Evolutionary conservation across 2,888 invertebrate genomes (phyloP), one percentile per base, ranked within the genome.

Genomic region (Mimumesa dahlbomi): DNA sequence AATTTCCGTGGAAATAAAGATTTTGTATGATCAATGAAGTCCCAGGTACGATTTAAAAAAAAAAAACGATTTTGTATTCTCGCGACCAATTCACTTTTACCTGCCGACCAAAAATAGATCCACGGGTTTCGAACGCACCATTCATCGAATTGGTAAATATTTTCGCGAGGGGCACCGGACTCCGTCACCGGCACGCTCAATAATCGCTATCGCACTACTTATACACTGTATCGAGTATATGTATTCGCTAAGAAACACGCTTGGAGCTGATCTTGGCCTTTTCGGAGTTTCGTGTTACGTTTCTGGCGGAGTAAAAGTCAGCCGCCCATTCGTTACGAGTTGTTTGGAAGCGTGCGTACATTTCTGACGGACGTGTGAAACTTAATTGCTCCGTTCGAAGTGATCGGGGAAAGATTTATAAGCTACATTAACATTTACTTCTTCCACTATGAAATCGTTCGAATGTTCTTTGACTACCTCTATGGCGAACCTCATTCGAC

Each of bases 81-180:
- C 29, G 42, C 16, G 43, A 13, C 42, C n/a, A 48, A 29, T 16
- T 38, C 4, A 36, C 13, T 45, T 9, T 22, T 53, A 57, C 34
- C 42, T 48, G 46, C 31, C 13, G n/a, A 14, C 42, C 42, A 31
- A 49, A 68, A 66, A 68, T 49, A 68, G 48, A 66, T 22, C n/a
- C 36, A 16, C 52, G 18, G 43, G 21, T 52, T 66, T 22, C 22
- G 46, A n/a, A 9, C 22, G n/a, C 46, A 31, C 34, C 21, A 9
- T 14, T 11, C 36, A 22, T 18, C 18, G 29, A 58, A 52, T 65
- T 21, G 42, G 40, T 59, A 67, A 73, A 76, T 73, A 73, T 72
- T 76, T 76, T 72, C 50, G 36, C 61, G 14, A 21, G 11, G 48
- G 40, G 53, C 57, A 63, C 64, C 29, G 29, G 46, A 38, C 34